phyloP scores from a whole-genome alignment of 2,113 vertebrate genomes.

The Melanerpes aurifrons region DNA sequence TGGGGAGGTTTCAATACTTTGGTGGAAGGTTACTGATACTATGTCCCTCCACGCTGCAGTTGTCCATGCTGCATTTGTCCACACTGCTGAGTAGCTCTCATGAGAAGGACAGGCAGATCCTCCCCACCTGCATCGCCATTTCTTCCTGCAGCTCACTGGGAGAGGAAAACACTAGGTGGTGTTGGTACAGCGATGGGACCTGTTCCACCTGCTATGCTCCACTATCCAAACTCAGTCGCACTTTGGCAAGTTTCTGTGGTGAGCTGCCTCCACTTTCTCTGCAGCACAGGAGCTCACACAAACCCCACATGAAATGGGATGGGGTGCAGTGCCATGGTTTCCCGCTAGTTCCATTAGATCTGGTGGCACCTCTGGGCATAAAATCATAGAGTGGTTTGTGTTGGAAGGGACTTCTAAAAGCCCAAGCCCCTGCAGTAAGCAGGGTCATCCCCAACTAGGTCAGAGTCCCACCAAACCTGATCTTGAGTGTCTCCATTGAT shows the following conservation, averaged over 20 bases:
- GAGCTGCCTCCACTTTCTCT: background rate
- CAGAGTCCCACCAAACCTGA: no score
- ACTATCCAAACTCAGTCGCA: background rate
- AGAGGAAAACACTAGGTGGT: background rate
- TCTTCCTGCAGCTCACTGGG: background rate
- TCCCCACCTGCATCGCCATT: background rate
- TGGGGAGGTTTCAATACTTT: background rate
- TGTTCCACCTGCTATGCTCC: background rate
- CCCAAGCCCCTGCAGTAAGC: no score
- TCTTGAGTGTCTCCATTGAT: no score
- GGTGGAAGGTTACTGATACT: background rate
- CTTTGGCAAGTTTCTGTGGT: background rate
- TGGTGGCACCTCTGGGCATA: background rate
- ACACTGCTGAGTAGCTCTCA: background rate
- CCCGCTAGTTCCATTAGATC: fast-evolving
- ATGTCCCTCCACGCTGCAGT: background rate
- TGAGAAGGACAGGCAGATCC: background rate
- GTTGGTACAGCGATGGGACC: background rate
- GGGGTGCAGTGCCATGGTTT: background rate
- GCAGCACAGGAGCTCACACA: background rate
- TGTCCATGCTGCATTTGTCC: background rate
- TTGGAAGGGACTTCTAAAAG: no score
- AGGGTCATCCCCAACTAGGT: no score
- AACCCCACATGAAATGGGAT: background rate
- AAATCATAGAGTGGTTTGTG: no score